A percentile compares a stretch with the other conserved stretches of the same genome.
These are phyloP conservation scores for Tetragonula clypearis DNA, from an alignment of 1,140 invertebrate species.

Conservation along the genomic window DNA sequence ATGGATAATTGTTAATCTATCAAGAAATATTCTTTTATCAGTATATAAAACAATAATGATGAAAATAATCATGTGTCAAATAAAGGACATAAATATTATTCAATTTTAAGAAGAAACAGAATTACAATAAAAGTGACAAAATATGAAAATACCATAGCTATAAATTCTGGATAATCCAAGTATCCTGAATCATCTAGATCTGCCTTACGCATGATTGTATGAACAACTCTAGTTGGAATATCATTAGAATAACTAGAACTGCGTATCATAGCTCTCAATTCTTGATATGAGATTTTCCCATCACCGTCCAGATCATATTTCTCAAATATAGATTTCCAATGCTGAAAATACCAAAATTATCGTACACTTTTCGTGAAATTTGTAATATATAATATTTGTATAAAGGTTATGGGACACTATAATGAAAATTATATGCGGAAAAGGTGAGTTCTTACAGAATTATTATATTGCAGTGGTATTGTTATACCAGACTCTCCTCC, in stretches of 20 bases:
- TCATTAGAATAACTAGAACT: conserved; percentile 85
- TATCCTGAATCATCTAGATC: conserved; percentile 89
- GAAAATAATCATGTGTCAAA: not conserved
- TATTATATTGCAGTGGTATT: conserved; percentile 78
- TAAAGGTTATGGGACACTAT: not conserved
- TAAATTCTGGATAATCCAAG: conserved; percentile 90
- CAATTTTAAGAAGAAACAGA: not conserved
- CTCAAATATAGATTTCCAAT: conserved; percentile 81
- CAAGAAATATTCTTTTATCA: not conserved
- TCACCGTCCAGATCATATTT: conserved; percentile 90
- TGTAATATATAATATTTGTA: conserved; percentile 14
- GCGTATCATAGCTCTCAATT: conserved; percentile 86
- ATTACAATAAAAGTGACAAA: not conserved
- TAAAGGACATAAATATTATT: not conserved
- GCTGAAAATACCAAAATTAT: conserved; percentile 67
- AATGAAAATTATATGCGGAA: conserved; percentile 12
- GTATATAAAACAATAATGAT: not conserved
- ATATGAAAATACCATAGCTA: conserved; percentile 84
- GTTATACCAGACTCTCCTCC: conserved; percentile 75
- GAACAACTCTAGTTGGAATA: conserved; percentile 87
- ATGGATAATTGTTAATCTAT: not conserved
- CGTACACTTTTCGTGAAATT: not conserved
- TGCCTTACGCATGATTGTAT: conserved; percentile 86
- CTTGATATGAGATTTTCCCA: conserved; percentile 87
- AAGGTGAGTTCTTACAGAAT: conserved; percentile 71